Percentiles rank a stretch among this genome's conserved stretches.
Evolutionary conservation across 2,113 vertebrate genomes (phyloP).

Genomic region (Platysteira castanea): DNA sequence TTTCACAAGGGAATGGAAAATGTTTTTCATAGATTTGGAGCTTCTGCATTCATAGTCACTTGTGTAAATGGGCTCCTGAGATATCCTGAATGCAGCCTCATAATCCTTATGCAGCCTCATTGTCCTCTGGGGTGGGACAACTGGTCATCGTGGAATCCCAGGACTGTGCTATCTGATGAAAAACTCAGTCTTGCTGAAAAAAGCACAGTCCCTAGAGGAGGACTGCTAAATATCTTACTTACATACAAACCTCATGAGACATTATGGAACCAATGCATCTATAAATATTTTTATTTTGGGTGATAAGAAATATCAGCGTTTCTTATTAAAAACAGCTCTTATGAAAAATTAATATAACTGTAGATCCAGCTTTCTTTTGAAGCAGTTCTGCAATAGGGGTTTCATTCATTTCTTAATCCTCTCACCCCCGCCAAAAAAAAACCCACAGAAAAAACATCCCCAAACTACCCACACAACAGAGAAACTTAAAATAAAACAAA

Average conservation of each 20-base stretch:
- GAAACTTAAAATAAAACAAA: not conserved
- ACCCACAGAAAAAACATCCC: accelerated
- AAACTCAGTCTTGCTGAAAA: not conserved
- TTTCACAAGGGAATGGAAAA: not conserved
- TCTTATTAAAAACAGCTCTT: not conserved
- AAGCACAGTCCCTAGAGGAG: not conserved
- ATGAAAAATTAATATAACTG: not conserved
- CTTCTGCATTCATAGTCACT: not conserved
- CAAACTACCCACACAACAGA: not conserved
- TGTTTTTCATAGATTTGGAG: not conserved
- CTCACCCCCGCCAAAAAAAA: accelerated
- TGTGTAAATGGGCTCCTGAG: not conserved
- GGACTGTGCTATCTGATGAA: not conserved
- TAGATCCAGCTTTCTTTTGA: not conserved
- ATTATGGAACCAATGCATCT: not conserved
- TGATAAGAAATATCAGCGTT: not conserved
- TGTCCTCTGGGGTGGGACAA: not conserved
- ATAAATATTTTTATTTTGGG: not conserved
- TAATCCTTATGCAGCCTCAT: not conserved
- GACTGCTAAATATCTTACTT: not conserved
- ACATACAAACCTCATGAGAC: not conserved
- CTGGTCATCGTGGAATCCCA: not conserved
- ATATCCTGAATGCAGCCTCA: not conserved
- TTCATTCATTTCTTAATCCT: not conserved
- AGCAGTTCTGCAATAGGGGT: not conserved